Evolutionary conservation across 2,888 invertebrate genomes (phyloP), one percentile per base, ranked within the genome.

Genomic region (Penaeus monodon): DNA sequence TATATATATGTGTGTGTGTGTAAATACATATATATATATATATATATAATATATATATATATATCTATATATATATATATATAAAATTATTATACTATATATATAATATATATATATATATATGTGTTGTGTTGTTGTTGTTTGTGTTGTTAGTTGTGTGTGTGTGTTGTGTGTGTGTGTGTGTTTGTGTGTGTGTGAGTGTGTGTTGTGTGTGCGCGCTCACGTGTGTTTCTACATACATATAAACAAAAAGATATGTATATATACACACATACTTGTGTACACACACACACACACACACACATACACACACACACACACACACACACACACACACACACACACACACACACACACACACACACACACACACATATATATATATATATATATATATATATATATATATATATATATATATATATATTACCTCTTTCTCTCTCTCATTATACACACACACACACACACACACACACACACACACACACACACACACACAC

Each of bases 31-130:
- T 57, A 14, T 57, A 14, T 57, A 14, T 78, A 22, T 78, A 57
- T 78, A 57, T 78, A 57, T 78, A 57, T 78, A 57, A 57, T 78
- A 57, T 78, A 57, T 78, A 57, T 78, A 78, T 78, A 78, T 78
- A 57, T 78, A 78, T 78, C 3, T 78, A 78, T 78, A 78, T 57
- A 57, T 78, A 78, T 49, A 78, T 78, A 57, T 78, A 78, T 38
- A 33, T 57, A 33, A 38, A 77, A 24, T 12, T 14, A n/a, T 14
- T 33, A 77, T 33, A 77, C 17, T 63, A 63, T n/a, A 63, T 79
- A 33, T 63, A 65, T 27, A n/a, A 33, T 80, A 77, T 57, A 57
- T 77, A 77, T 77, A 44, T 77, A 57, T 77, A 77, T 77, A 77
- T 77, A 77, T 77, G 49, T 77, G 49, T 49, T 77, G 49, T 77